Conservation (phyloP, 2,888 invertebrate genomes). For the Tipula helvola region DNA sequence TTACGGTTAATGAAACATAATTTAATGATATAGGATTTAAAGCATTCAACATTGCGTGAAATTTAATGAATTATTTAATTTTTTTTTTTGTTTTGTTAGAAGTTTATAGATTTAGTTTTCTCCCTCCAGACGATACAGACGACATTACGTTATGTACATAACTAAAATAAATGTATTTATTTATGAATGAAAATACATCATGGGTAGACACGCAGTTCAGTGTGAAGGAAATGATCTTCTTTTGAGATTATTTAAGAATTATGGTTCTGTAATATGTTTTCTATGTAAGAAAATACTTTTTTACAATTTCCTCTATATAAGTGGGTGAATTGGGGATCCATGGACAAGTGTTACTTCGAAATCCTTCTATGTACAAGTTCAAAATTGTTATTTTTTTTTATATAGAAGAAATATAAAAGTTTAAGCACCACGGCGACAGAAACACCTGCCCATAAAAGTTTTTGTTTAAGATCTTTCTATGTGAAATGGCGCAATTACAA, state of each 20-base stretch:
- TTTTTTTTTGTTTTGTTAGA: background rate
- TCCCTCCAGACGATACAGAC: background rate
- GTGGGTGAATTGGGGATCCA: no score
- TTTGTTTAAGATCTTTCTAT: no score
- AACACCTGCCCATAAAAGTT: no score
- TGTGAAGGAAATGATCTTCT: background rate
- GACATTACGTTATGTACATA: background rate
- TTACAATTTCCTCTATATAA: no score
- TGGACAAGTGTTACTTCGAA: no score
- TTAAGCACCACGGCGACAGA: no score
- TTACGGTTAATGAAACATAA: background rate
- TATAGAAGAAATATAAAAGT: no score
- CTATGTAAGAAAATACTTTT: no score
- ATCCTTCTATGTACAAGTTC: no score
- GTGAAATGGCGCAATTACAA: no score
- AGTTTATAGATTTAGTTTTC: background rate
- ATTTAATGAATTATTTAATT: background rate
- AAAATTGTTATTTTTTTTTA: no score
- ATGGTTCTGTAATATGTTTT: no score
- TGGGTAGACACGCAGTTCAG: background rate
- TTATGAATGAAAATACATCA: background rate
- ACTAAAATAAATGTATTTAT: background rate
- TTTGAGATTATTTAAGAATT: background rate
- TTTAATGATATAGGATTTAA: background rate
- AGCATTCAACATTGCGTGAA: background rate